These are phyloP conservation scores for Nycticryphes semicollaris DNA, from an alignment of 2,113 vertebrate genomes.

Conservation along the genomic window DNA sequence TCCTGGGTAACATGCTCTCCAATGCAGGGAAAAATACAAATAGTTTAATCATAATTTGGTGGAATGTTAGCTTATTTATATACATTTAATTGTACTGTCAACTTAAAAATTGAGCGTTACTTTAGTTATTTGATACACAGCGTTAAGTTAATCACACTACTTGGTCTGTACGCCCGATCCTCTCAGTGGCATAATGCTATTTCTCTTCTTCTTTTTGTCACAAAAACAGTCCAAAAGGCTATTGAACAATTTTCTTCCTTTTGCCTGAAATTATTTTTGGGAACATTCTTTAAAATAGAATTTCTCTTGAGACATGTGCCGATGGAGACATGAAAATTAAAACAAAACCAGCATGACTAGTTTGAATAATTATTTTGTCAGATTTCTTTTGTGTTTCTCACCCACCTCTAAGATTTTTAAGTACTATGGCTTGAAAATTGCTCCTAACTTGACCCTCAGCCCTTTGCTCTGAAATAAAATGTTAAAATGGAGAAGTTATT, in stretches of 20 bases:
- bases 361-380: neutral
- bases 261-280: neutral
- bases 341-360: neutral
- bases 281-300: neutral
- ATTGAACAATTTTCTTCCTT: neutral
- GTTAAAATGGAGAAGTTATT: slow-evolving; percentile 20
- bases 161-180: neutral
- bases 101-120: neutral
- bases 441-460: neutral
- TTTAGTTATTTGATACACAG: neutral
- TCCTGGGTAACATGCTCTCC: neutral
- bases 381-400: neutral
- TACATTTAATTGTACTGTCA: neutral
- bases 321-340: neutral
- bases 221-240: neutral
- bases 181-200: neutral
- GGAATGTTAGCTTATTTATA: neutral
- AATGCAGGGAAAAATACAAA: neutral
- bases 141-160: neutral
- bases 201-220: neutral
- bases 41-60: neutral
- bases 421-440: neutral
- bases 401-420: neutral
- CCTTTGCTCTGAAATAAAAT: neutral
- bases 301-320: neutral